Conservation (phyloP, 1,140 invertebrate genomes). For the Drosophila bifasciata region DNA sequence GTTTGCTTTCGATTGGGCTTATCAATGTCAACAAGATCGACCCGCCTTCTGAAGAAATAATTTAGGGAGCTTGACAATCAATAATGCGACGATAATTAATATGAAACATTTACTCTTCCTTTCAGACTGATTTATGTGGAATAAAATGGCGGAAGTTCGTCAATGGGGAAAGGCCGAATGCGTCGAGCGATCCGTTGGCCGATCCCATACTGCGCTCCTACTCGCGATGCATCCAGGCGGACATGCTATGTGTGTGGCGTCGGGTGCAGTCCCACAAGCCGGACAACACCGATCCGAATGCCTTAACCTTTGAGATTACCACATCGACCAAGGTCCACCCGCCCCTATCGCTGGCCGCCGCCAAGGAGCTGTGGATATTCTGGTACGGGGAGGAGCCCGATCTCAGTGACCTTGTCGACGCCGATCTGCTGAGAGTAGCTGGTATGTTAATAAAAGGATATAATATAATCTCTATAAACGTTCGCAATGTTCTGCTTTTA, state of each 20-base stretch:
- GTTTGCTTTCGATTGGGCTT: too few species aligned
- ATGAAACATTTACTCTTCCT: slow-evolving; percentile 15
- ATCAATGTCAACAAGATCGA: too few species aligned
- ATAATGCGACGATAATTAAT: slow-evolving; percentile 8
- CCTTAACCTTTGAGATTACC: slow-evolving; percentile 80
- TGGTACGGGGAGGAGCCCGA: slow-evolving; percentile 99
- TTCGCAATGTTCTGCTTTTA: neutral
- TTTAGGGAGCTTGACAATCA: too few species aligned
- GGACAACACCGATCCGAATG: slow-evolving; percentile 81
- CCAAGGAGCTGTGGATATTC: slow-evolving; percentile 99
- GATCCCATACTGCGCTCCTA: slow-evolving; percentile 97
- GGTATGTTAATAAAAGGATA: slow-evolving; percentile 86
- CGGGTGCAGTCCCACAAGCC: slow-evolving; percentile 88
- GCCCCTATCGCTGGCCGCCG: slow-evolving; percentile 90
- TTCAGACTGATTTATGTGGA: slow-evolving; percentile 97
- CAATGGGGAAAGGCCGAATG: slow-evolving; percentile 87
- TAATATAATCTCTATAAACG: slow-evolving; percentile 5
- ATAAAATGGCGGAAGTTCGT: slow-evolving; percentile 99
- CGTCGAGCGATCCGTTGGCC: slow-evolving; percentile 90
- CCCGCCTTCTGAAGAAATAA: too few species aligned
- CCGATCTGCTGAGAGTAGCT: slow-evolving; percentile 89
- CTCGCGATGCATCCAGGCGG: slow-evolving; percentile 95
- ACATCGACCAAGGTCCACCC: slow-evolving; percentile 84
- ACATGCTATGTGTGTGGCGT: slow-evolving; percentile 98
- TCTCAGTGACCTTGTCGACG: slow-evolving; percentile 91